phyloP scores from a whole-genome alignment of 2,113 vertebrate genomes.

The Phainopepla nitens region DNA sequence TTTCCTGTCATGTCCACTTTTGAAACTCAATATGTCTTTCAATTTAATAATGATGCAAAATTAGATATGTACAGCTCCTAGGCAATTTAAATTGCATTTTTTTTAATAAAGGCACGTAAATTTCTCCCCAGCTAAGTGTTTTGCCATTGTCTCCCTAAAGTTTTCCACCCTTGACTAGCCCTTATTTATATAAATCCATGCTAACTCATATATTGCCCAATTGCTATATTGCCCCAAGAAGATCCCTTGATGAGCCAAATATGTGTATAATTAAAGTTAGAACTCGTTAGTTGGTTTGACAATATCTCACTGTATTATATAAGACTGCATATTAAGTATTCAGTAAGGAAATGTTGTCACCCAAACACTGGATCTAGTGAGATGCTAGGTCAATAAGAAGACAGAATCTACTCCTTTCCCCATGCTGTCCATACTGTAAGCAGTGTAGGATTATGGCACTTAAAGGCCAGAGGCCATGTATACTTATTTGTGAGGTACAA shows the following conservation, averaged over 20 bases:
- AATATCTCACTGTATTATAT: background rate
- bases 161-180: background rate
- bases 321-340: background rate
- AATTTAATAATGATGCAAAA: background rate
- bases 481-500: background rate
- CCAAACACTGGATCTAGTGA: background rate
- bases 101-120: background rate
- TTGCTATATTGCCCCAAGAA: background rate
- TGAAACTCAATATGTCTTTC: background rate
- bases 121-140: background rate
- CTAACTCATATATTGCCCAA: background rate
- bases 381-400: background rate
- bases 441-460: background rate
- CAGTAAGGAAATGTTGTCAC: background rate
- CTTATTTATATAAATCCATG: background rate
- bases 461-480: background rate
- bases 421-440: background rate
- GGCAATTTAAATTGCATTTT: background rate
- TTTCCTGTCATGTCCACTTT: constrained; percentile 7
- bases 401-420: background rate
- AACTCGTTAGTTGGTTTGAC: background rate
- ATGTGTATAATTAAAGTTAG: background rate
- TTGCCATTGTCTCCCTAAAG: background rate
- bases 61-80: background rate
- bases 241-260: background rate